Percentiles rank a stretch among this genome's conserved stretches.
Evolutionary conservation across 2,888 invertebrate species (phyloP).

Genomic region (Conomelus anceps): DNA sequence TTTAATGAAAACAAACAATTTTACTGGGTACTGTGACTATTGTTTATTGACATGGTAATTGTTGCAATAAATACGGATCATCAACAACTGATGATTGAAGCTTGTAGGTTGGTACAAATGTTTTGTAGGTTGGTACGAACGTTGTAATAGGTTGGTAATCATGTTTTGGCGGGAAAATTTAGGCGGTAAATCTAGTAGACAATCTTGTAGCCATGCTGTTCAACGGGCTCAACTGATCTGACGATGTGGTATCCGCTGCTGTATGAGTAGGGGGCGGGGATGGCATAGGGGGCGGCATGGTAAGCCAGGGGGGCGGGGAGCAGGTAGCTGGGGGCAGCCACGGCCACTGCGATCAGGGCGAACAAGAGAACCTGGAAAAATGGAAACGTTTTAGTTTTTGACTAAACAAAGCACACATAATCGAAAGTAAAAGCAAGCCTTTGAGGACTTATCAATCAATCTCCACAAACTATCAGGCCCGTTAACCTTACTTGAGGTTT

Average conservation of each 20-base stretch:
- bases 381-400: no score
- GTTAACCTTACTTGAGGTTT: no score
- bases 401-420: no score
- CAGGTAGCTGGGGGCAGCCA: conserved; percentile 24
- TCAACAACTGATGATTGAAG: neutral
- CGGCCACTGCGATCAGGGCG: conserved; percentile 26
- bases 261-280: conserved; percentile 35
- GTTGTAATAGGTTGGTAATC: no score
- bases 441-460: no score
- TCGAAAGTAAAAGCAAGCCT: no score
- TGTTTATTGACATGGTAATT: neutral
- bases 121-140: neutral
- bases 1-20: neutral
- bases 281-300: conserved; percentile 25
- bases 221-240: conserved; percentile 39
- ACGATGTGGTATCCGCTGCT: conserved; percentile 36
- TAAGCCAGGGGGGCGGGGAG: conserved; percentile 26
- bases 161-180: neutral
- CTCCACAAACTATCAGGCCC: no score
- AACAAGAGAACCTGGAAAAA: conserved; percentile 24
- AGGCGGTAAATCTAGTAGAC: conserved; percentile 38
- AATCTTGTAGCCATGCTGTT: conserved; percentile 41
- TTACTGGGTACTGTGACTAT: neutral
- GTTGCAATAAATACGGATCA: neutral
- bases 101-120: neutral